Percentiles rank a stretch among this genome's conserved stretches.
phyloP scores from a whole-genome alignment of 1,140 invertebrate genomes.

The Drosophila prosaltans region DNA sequence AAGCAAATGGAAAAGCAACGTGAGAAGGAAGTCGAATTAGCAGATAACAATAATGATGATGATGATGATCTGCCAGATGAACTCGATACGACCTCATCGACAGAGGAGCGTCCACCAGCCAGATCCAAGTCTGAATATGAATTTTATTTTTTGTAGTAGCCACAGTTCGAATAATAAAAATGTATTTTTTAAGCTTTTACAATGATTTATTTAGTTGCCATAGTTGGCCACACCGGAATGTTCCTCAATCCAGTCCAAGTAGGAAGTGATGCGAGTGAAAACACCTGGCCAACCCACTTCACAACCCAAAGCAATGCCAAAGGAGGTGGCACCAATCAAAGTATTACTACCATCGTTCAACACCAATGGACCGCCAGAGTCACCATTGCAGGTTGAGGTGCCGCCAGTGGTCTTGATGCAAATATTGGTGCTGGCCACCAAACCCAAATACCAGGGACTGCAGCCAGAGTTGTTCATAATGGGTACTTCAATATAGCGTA shows the following conservation, averaged over 20 bases:
- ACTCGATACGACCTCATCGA: slow-evolving; percentile 49
- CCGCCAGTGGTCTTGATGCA: slow-evolving; percentile 76
- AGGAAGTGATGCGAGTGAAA: slow-evolving; percentile 85
- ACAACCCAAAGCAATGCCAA: slow-evolving; percentile 85
- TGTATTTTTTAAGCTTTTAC: slow-evolving; percentile 54
- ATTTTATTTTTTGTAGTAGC: slow-evolving; percentile 65
- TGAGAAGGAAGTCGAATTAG: slow-evolving; percentile 34
- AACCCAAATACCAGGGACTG: slow-evolving; percentile 46
- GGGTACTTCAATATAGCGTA: slow-evolving; percentile 50
- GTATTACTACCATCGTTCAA: slow-evolving; percentile 70
- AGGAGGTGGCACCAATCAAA: slow-evolving; percentile 85
- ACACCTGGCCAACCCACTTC: slow-evolving; percentile 84
- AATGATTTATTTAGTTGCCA: slow-evolving; percentile 2
- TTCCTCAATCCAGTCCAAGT: slow-evolving; percentile 84
- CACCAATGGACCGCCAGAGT: slow-evolving; percentile 85
- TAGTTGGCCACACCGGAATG: slow-evolving; percentile 55
- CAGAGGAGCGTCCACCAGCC: slow-evolving; percentile 34
- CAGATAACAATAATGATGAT: background rate
- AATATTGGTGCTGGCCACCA: slow-evolving; percentile 46
- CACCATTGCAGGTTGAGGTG: slow-evolving; percentile 83
- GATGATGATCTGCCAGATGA: slow-evolving; percentile 61
- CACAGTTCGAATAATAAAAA: slow-evolving; percentile 55
- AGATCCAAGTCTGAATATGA: slow-evolving; percentile 58
- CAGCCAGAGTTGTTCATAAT: slow-evolving; percentile 67
- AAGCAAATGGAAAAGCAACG: slow-evolving; percentile 22